Percentiles rank a stretch among this genome's conserved stretches.
These are phyloP conservation scores for Campoplex capitator DNA, from an alignment of 2,888 invertebrate species.

Conservation along the genomic window DNA sequence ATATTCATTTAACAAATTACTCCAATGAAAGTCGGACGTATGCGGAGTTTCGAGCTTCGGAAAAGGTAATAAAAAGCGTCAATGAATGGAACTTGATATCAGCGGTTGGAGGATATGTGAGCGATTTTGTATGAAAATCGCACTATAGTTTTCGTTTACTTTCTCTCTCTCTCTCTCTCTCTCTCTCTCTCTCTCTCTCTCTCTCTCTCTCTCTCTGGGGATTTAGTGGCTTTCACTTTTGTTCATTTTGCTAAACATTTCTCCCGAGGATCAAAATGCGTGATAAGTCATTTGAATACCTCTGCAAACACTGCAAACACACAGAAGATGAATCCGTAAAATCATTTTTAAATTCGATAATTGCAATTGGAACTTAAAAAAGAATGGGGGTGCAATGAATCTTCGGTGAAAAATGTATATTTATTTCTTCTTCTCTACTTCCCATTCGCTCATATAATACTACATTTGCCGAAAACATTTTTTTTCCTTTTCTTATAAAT, in stretches of 20 bases:
- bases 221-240: constrained; percentile 43
- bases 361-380: constrained; percentile 20
- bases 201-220: constrained; percentile 13
- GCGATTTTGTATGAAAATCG: constrained; percentile 13
- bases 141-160: constrained; percentile 18
- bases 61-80: constrained; percentile 49
- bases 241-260: constrained; percentile 18
- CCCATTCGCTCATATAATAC: constrained; percentile 45
- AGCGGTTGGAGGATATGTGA: constrained; percentile 44
- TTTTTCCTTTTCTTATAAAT: constrained; percentile 30
- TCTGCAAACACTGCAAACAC: neutral
- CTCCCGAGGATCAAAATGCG: constrained; percentile 33
- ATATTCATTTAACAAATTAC: constrained; percentile 4
- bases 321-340: constrained; percentile 24
- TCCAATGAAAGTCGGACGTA: constrained; percentile 61
- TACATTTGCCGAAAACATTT: constrained; percentile 15
- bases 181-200: constrained; percentile 14
- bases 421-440: constrained; percentile 13
- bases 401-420: constrained; percentile 31
- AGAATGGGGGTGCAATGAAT: neutral
- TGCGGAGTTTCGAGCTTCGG: constrained; percentile 62
- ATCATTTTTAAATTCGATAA: constrained; percentile 13
- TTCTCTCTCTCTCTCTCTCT: constrained; percentile 5
- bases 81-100: constrained; percentile 29
- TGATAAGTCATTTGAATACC: constrained; percentile 21